Evolutionary conservation across 2,113 vertebrate species (phyloP).

Genomic region (Scalopus aquaticus): DNA sequence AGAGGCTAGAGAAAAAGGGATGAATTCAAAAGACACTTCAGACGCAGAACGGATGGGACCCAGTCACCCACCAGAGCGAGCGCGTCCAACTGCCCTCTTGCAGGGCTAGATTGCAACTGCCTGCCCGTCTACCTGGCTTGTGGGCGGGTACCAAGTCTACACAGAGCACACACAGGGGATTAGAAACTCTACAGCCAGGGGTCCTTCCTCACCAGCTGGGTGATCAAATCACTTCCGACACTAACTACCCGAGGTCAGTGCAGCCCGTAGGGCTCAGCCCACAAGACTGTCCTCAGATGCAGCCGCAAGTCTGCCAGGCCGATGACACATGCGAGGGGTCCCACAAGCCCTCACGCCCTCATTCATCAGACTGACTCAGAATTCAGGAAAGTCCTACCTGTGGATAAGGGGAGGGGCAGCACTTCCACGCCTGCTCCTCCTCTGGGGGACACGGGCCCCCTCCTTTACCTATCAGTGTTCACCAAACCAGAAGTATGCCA

Average conservation of each 20-base stretch:
- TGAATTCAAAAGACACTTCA: neutral
- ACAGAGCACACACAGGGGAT: neutral
- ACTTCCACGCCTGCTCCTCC: neutral
- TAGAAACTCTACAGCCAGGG: neutral
- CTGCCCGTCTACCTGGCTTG: neutral
- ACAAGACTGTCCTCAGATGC: neutral
- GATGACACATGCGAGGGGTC: neutral
- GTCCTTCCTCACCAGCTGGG: neutral
- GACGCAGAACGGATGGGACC: neutral
- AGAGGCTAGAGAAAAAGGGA: neutral
- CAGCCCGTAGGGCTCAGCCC: neutral
- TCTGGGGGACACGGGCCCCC: neutral
- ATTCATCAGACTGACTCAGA: neutral
- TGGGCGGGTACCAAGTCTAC: neutral
- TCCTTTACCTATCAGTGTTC: neutral
- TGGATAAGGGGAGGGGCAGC: neutral
- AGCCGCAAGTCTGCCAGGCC: too few species aligned
- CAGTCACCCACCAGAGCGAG: neutral
- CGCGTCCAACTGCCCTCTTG: neutral
- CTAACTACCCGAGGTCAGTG: neutral
- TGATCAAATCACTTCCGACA: neutral
- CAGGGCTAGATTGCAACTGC: neutral
- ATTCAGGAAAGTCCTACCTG: neutral
- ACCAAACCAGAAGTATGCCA: neutral
- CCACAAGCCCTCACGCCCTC: neutral